Percentiles rank a stretch among this genome's conserved stretches.
These are phyloP conservation scores for Notolepis coatsorum DNA, from an alignment of 2,797 vertebrate species.

Conservation along the genomic window DNA sequence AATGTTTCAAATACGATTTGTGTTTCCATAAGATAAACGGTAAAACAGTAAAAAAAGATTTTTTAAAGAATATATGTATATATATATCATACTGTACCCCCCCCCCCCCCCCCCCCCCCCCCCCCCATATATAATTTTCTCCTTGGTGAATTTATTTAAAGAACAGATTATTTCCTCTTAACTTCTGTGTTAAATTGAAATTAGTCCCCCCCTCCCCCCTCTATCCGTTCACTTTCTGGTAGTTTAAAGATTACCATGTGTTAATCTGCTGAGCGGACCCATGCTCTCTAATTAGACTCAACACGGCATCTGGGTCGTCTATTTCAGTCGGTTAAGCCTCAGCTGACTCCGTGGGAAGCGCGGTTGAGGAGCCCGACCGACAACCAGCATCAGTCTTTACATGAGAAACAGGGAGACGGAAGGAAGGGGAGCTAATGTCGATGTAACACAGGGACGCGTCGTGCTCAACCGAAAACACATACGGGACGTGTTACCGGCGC, in stretches of 20 bases:
- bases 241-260: slow-evolving; percentile 54
- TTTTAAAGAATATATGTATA: background rate
- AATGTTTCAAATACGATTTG: background rate
- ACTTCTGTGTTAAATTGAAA: slow-evolving; percentile 42
- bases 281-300: slow-evolving; percentile 61
- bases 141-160: slow-evolving; percentile 10
- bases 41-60: background rate
- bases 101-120: too few relatives aligned
- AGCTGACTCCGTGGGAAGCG: slow-evolving; percentile 78
- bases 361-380: slow-evolving; percentile 78
- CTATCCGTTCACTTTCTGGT: slow-evolving; percentile 29
- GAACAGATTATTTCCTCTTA: slow-evolving; percentile 33
- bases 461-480: too few relatives aligned
- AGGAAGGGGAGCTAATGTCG: background rate
- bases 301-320: slow-evolving; percentile 76
- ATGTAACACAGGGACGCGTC: too few relatives aligned
- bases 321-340: slow-evolving; percentile 86
- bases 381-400: slow-evolving; percentile 73
- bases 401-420: slow-evolving; percentile 26
- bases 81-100: too few relatives aligned
- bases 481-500: too few relatives aligned
- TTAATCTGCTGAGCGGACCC: slow-evolving; percentile 62
- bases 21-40: slow-evolving; percentile 7
- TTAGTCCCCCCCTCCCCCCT: slow-evolving; percentile 42
- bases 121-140: background rate